phyloP scores from a whole-genome alignment of 2,797 vertebrate genomes.

The Manis crassicaudata region DNA sequence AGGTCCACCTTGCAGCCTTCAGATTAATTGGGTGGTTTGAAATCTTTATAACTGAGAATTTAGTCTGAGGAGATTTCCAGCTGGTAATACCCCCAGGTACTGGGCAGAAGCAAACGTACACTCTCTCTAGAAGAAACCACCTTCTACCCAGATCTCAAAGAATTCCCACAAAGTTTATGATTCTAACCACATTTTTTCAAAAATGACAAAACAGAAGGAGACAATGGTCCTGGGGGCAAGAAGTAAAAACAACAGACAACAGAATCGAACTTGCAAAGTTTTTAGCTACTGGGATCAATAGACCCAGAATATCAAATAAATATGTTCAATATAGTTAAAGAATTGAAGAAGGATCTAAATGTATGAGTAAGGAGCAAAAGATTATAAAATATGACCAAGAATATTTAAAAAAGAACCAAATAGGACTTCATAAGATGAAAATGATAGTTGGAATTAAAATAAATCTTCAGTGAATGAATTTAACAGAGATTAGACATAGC shows the following conservation, averaged over 20 bases:
- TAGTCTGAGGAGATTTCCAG: background rate
- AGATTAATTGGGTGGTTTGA: background rate
- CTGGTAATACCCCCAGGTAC: background rate
- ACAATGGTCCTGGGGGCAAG: background rate
- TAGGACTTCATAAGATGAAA: background rate
- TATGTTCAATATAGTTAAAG: background rate
- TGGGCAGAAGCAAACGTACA: background rate
- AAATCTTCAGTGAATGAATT: background rate
- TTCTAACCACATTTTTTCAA: background rate
- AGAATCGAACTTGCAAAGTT: background rate
- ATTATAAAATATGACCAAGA: background rate
- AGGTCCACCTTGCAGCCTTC: background rate
- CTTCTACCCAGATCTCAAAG: background rate
- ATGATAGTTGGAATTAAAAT: slow-evolving; percentile 1
- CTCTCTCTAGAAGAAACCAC: background rate
- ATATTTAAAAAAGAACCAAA: background rate
- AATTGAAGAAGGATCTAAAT: background rate
- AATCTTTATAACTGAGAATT: background rate
- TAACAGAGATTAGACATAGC: background rate
- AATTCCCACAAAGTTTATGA: background rate
- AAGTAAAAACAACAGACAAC: background rate
- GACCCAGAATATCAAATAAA: background rate
- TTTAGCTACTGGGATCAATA: background rate
- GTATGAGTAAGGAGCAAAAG: background rate
- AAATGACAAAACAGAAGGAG: background rate